These are phyloP conservation scores for Desmodus rotundus DNA, from an alignment of 2,113 vertebrate species.

Conservation along the genomic window DNA sequence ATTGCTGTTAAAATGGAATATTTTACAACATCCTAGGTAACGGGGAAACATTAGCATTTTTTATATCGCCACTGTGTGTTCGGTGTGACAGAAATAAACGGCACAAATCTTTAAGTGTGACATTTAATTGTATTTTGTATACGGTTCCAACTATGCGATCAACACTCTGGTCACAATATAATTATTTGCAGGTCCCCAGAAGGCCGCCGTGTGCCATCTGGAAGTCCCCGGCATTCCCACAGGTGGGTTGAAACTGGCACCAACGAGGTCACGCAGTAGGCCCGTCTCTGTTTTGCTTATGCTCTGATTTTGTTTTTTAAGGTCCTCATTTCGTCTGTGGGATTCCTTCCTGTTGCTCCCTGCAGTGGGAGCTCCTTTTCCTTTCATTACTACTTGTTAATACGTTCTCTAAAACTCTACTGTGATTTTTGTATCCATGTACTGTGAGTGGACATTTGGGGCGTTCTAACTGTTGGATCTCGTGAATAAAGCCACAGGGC, in stretches of 20 bases:
- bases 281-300: fast-evolving
- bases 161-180: fast-evolving
- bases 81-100: fast-evolving
- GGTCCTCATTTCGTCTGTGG: neutral
- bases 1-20: neutral
- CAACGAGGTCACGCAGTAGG: fast-evolving
- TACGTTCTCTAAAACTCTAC: neutral
- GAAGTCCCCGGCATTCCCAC: fast-evolving
- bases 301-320: too few species aligned
- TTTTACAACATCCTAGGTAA: neutral
- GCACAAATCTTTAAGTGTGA: neutral
- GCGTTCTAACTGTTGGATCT: neutral
- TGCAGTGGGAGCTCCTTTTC: fast-evolving
- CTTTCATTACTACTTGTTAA: too few species aligned
- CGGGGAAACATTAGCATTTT: neutral
- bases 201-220: fast-evolving
- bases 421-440: neutral
- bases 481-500: fast-evolving
- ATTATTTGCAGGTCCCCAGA: fast-evolving
- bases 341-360: fast-evolving
- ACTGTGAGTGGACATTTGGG: neutral
- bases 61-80: neutral
- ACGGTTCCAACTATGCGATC: fast-evolving
- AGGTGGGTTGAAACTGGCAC: too few species aligned
- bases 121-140: fast-evolving